Evolutionary conservation across 2,888 invertebrate species (phyloP).

Genomic region (Boloria euphrosyne): DNA sequence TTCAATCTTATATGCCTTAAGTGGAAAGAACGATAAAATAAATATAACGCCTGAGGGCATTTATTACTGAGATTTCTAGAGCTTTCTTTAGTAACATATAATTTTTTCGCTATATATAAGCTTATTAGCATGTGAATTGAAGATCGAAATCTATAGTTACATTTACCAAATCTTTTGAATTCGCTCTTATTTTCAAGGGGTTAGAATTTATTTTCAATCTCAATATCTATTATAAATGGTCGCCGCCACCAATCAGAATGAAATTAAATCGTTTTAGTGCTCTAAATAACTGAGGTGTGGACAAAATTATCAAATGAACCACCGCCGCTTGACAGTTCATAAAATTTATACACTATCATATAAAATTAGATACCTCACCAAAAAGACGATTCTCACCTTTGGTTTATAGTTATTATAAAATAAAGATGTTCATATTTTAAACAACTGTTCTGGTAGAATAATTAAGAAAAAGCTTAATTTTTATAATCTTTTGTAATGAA

Average conservation of each 20-base stretch:
- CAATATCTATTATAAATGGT: no score
- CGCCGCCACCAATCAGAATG: conserved; percentile 13
- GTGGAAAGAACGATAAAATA: conserved; percentile 79
- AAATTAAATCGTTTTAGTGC: conserved; percentile 32
- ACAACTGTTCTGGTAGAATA: neutral
- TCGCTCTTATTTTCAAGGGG: no score
- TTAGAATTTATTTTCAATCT: no score
- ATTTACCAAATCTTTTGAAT: no score
- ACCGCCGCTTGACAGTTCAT: conserved; percentile 37
- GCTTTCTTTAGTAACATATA: conserved; percentile 50
- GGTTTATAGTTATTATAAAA: conserved; percentile 16
- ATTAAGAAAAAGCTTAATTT: neutral
- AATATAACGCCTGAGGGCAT: conserved; percentile 76
- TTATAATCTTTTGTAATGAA: no score
- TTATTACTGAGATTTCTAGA: conserved; percentile 78
- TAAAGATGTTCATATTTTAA: conserved; percentile 18
- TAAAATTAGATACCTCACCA: conserved; percentile 32
- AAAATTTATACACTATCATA: conserved; percentile 38
- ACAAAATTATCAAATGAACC: conserved; percentile 39
- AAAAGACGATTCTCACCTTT: neutral
- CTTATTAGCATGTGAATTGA: neutral
- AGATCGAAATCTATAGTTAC: no score
- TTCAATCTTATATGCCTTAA: conserved; percentile 80
- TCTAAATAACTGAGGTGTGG: conserved; percentile 37
- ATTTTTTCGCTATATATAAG: conserved; percentile 40